Evolutionary conservation across 2,888 invertebrate species (phyloP), one percentile per base, ranked within the genome.

Genomic region (Cylindroiulus punctatus): DNA sequence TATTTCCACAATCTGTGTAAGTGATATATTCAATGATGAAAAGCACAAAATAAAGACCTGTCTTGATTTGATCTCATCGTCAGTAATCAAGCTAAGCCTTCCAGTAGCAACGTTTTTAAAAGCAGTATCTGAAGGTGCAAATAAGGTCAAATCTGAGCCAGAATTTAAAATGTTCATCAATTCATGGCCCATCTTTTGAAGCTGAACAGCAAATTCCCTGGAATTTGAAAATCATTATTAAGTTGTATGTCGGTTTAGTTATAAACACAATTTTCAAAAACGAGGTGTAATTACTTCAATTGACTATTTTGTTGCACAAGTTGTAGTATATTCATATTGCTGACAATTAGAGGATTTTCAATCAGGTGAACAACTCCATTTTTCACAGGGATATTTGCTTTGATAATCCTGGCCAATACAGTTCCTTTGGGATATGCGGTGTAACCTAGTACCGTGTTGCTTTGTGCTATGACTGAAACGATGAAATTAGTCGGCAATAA

Each of bases 301-400:
- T 84, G 81, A n/a, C n/a, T 4, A 30, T 86, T 86, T 36, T 85
- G 85, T n/a, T 86, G 44, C 17, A 86, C 17, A 90, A 97, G 96
- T 90, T 97, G 94, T 88, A 94, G 94, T 88, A 97, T 95, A 4
- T 95, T 95, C n/a, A 95, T 95, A 90, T 97, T 97, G 85, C 97
- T 96, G 87, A 97, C 95, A 95, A 97, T 96, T 22, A 98, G 92
- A 0, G 97, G 97, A 88, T 96, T 94, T 89, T 96, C 95, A 89
- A 98, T 97, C 88, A 98, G 93, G 92, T 98, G 98, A 5, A 98
- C 94, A 0, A 98, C 97, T 47, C 98, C 97, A 90, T 97, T 98
- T 90, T 94, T 94, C 42, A 97, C 96, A 0, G 97, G 97, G 88
- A 98, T 97, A 91, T 98, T 97, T 47, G 95, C 95, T 90, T 95